A percentile compares a stretch with the other conserved stretches of the same genome.
These are phyloP conservation scores for Ciconia boyciana DNA, from an alignment of 2,113 vertebrate genomes.

Conservation along the genomic window DNA sequence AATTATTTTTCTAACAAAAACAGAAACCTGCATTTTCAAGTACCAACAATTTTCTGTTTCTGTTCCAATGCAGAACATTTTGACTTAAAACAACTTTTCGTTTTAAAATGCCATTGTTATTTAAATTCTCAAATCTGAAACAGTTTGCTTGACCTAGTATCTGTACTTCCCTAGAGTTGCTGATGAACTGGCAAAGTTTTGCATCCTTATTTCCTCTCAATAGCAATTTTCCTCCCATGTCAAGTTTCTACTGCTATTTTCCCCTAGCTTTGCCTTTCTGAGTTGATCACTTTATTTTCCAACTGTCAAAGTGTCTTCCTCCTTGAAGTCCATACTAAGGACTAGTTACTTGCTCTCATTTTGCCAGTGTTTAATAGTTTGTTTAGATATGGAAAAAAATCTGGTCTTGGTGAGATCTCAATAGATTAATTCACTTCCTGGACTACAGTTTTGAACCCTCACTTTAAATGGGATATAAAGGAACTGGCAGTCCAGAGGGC, in stretches of 20 bases:
- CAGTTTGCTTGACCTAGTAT: not conserved
- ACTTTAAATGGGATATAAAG: not conserved
- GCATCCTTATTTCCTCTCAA: not conserved
- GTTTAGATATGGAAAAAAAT: not conserved
- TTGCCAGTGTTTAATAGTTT: not conserved
- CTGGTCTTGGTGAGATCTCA: not conserved
- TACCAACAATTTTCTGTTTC: not conserved
- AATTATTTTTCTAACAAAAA: not conserved
- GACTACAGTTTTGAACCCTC: not conserved
- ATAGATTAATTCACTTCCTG: not conserved
- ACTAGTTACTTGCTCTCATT: not conserved
- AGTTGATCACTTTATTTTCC: not conserved
- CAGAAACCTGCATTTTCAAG: not conserved
- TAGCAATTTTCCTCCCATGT: not conserved
- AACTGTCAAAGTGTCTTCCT: not conserved
- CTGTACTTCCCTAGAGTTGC: not conserved
- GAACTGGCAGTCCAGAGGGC: not conserved
- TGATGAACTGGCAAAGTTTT: not conserved
- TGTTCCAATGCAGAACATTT: not conserved
- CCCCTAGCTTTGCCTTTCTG: not conserved
- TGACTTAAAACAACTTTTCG: not conserved
- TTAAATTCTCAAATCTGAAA: not conserved
- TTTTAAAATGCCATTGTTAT: not conserved
- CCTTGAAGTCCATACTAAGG: not conserved
- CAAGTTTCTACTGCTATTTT: not conserved